A percentile compares a stretch with the other conserved stretches of the same genome.
phyloP scores from a whole-genome alignment of 2,888 invertebrate species.

The Calliscelio sp. region DNA sequence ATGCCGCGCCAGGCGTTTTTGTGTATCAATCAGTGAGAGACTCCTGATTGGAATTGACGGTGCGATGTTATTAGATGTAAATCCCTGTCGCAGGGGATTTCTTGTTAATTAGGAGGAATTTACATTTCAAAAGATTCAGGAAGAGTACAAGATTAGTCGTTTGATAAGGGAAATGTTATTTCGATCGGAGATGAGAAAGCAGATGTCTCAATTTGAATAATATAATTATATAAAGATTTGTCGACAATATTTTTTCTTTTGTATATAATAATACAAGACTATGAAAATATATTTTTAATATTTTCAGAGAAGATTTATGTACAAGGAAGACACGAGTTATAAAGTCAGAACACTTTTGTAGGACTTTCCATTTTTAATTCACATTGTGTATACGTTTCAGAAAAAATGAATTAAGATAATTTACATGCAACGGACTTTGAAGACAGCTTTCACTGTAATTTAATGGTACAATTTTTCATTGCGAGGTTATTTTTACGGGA shows the following conservation, averaged over 20 bases:
- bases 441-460: not conserved
- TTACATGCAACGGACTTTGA: not conserved
- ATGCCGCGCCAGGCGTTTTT: slow-evolving; percentile 33
- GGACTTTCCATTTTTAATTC: no score
- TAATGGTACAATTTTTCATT: not conserved
- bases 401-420: not conserved
- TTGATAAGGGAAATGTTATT: slow-evolving; percentile 21
- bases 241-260: no score
- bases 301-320: no score
- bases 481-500: not conserved
- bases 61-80: slow-evolving; percentile 37
- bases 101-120: slow-evolving; percentile 34
- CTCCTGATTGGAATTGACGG: slow-evolving; percentile 36
- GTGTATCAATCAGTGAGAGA: slow-evolving; percentile 40
- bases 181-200: slow-evolving; percentile 10
- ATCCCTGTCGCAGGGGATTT: slow-evolving; percentile 25
- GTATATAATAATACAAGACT: no score
- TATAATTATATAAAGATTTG: no score
- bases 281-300: no score
- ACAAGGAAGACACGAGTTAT: no score
- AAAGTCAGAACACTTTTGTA: no score
- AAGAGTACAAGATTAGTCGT: not conserved
- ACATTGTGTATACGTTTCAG: no score
- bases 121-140: slow-evolving; percentile 24
- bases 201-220: no score